Evolutionary conservation across 1,140 invertebrate species (phyloP), one percentile per base, ranked within the genome.

Genomic region (Orius insidiosus): DNA sequence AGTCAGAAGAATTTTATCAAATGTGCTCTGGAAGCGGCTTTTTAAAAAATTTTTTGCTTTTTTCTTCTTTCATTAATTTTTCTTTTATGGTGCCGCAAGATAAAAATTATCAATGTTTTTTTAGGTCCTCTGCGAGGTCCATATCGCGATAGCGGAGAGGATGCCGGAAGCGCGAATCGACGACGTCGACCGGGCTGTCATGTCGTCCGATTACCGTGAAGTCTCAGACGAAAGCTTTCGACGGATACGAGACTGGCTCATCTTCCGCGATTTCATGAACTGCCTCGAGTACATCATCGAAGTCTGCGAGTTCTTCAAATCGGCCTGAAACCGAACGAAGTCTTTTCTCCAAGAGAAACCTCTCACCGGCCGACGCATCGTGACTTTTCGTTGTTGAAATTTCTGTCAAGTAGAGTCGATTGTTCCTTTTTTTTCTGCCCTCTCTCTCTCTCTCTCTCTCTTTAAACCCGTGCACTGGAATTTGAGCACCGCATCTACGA

Each of bases 231-330:
- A 59, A 14, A 69, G 72, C 1, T 55, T 56, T 9, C 58, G 70
- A 10, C 65, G 69, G 46, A 52, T 74, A 1, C 63, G 76, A 10
- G 74, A 79, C 56, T 78, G 70, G 67, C 33, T 78, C 19, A 77
- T 80, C 48, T 69, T 74, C 52, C 63, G 74, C 30, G 75, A 79
- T 53, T 79, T 76, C 60, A 69, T 77, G 60, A 72, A 71, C 53
- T 64, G 67, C 0, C 60, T 78, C 8, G 66, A 76, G 44, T 76
- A 73, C 56, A 59, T 76, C 7, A 57, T 65, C 5, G 58, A 75
- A 46, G 63, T 71, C 24, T 74, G 75, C 56, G 58, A 64, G 13
- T 58, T 66, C 52, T 56, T 70, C 24, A 46, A 44, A 24, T 24
- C 24, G 24, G 24, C 24, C 24, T 24, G 24, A 24, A n/a, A 24